Percentiles rank a stretch among this genome's conserved stretches.
These are phyloP conservation scores for Chaunax sp. DNA, from an alignment of 2,797 vertebrate species.

Conservation along the genomic window DNA sequence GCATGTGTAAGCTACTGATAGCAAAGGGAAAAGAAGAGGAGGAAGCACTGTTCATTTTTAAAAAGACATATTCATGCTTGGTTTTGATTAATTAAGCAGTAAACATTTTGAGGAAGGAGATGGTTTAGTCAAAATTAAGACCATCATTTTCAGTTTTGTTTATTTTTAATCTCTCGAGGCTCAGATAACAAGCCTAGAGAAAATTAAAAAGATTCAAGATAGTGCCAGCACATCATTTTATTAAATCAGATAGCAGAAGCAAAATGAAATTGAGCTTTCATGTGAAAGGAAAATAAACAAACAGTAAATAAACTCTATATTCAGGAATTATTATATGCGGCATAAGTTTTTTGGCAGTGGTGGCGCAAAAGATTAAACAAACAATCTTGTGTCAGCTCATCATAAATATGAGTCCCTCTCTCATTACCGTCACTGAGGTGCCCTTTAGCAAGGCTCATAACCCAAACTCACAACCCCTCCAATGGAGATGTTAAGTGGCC, in stretches of 20 bases:
- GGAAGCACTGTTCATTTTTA: slow-evolving; percentile 10
- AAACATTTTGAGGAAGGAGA: slow-evolving; percentile 4
- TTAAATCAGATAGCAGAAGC: not conserved
- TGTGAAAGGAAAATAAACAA: not conserved
- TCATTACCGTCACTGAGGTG: no score
- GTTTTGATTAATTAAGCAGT: slow-evolving; percentile 24
- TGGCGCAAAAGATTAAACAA: no score
- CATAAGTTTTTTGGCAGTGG: no score
- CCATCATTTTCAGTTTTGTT: slow-evolving; percentile 26
- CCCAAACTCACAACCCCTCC: no score
- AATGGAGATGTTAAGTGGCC: no score
- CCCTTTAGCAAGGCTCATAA: no score
- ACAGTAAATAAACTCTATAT: slow-evolving; percentile 4
- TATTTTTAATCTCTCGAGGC: not conserved
- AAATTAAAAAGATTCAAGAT: not conserved
- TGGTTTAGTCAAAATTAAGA: not conserved
- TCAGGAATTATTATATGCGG: not conserved
- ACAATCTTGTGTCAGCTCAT: no score
- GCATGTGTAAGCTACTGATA: slow-evolving; percentile 11
- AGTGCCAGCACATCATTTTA: not conserved
- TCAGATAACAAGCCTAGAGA: slow-evolving; percentile 8
- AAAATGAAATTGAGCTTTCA: not conserved
- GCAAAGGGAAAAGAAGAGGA: not conserved
- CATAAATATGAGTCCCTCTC: no score
- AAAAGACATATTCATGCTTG: not conserved